Evolutionary conservation across 1,140 invertebrate genomes (phyloP), one percentile per base, ranked within the genome.

Genomic region (Adelges cooleyi): DNA sequence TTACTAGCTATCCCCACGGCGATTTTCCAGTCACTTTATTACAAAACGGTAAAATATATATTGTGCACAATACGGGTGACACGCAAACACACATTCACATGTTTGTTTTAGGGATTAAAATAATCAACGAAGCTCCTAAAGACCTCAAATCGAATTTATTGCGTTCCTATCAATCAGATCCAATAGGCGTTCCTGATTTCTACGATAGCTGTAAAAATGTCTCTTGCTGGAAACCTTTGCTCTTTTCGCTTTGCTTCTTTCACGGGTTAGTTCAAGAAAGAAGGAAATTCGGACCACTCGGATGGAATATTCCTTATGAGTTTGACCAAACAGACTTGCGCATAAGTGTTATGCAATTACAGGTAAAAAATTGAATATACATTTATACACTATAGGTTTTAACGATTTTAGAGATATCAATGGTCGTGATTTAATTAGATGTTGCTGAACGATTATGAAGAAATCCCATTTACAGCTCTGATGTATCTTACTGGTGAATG

Each of bases 281-380:
- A 49, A 77, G 87, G 27, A 89, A 87, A 69, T 96, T 92, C 74
- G 92, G 92, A 1, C 86, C 91, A 0, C 75, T 95, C 1, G 93
- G 93, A 1, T 92, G 92, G 92, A 95, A 95, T 73, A 93, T 93
- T 65, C 87, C 89, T 11, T 95, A 95, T 71, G 91, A 93, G 75
- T 96, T 95, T 73, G 94, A 94, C 71, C 91, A 94, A 71, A 92
- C 90, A 1, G 92, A 95, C 78, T 77, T 95, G 3, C 78, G 83
- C 48, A 92, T 94, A 33, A 87, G 86, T 71, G 79, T 90, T 42
- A 79, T 84, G 72, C 91, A 94, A 74, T 75, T 93, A 38, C 82
- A 87, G 75, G 86, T 68, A 50, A 4, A 17, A 9, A 56, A 13
- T n/a, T n/a, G n/a, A n/a, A n/a, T n/a, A n/a, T n/a, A n/a, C n/a